phyloP scores from a whole-genome alignment of 2,888 invertebrate genomes.

The Ophion ventricosus region DNA sequence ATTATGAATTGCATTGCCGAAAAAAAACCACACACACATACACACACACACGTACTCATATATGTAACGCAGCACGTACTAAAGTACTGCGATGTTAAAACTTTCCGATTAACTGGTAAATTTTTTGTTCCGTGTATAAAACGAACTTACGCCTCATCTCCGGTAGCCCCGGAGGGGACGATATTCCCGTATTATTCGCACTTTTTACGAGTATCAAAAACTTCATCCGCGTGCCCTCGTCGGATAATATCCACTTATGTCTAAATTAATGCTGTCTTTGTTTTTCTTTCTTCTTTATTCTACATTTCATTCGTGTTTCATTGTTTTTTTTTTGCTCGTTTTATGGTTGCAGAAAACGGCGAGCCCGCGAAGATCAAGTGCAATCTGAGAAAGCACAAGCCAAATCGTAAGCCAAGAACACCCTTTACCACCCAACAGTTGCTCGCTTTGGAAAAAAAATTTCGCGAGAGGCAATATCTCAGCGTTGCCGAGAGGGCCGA shows the following conservation, averaged over 20 bases:
- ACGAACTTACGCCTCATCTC: slow-evolving; percentile 42
- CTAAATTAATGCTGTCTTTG: slow-evolving; percentile 41
- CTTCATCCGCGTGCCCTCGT: background rate
- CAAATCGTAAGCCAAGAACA: slow-evolving; percentile 98
- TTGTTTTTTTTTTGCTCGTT: slow-evolving; percentile 3
- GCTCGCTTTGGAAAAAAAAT: slow-evolving; percentile 97
- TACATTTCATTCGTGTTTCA: background rate
- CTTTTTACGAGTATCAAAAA: slow-evolving; percentile 48
- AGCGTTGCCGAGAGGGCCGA: slow-evolving; percentile 99
- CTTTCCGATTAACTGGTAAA: slow-evolving; percentile 40
- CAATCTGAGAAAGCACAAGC: slow-evolving; percentile 97
- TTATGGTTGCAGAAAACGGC: slow-evolving; percentile 86
- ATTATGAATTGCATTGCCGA: slow-evolving; percentile 77
- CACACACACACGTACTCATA: slow-evolving; percentile 14
- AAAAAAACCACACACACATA: slow-evolving; percentile 22
- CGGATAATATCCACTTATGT: slow-evolving; percentile 51
- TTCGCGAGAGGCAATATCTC: slow-evolving; percentile 98
- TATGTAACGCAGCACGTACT: slow-evolving; percentile 42
- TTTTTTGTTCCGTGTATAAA: background rate
- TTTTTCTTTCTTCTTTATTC: background rate
- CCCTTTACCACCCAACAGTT: slow-evolving; percentile 99
- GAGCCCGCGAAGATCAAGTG: slow-evolving; percentile 95
- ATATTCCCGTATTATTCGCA: slow-evolving; percentile 34
- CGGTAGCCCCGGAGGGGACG: slow-evolving; percentile 30
- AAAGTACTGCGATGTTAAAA: slow-evolving; percentile 30